Percentiles rank a stretch among this genome's conserved stretches.
Conservation (phyloP, 2,113 vertebrate species). For the Gorsachius goisagi region DNA sequence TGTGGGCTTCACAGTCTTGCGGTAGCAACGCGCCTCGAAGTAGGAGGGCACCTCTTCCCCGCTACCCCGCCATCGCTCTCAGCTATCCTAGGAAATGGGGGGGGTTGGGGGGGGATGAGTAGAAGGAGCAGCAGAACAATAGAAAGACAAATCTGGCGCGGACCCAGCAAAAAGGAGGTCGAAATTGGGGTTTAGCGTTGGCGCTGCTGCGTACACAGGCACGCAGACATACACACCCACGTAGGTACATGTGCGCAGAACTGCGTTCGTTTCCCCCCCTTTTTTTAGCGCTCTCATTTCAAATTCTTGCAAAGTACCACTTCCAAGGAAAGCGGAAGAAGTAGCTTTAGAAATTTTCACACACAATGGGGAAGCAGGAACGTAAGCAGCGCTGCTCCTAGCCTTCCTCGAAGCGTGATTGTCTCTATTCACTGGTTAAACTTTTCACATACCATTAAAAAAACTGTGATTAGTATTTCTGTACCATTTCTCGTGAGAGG, state of each 20-base stretch:
- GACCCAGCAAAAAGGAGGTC: neutral
- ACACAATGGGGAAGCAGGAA: neutral
- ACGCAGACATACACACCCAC: accelerated
- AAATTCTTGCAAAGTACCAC: neutral
- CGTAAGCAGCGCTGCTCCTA: neutral
- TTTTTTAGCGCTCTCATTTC: neutral
- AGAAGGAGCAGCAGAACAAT: neutral
- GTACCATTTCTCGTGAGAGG: neutral
- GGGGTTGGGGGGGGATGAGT: neutral
- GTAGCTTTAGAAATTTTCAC: neutral
- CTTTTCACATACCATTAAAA: neutral
- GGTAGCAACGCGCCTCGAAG: neutral
- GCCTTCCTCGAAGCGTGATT: neutral
- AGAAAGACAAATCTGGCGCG: neutral
- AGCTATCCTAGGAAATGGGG: neutral
- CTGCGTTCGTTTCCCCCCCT: accelerated
- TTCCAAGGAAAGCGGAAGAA: neutral
- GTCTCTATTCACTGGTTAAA: neutral
- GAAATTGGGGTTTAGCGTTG: neutral
- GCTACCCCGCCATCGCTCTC: neutral
- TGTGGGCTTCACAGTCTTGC: neutral
- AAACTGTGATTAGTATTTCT: neutral
- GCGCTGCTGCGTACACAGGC: accelerated
- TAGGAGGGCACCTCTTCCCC: neutral
- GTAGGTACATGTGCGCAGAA: accelerated